Percentiles rank a stretch among this genome's conserved stretches.
Conservation (phyloP, 1,140 invertebrate genomes). For the Drosophila nigrodunni region DNA sequence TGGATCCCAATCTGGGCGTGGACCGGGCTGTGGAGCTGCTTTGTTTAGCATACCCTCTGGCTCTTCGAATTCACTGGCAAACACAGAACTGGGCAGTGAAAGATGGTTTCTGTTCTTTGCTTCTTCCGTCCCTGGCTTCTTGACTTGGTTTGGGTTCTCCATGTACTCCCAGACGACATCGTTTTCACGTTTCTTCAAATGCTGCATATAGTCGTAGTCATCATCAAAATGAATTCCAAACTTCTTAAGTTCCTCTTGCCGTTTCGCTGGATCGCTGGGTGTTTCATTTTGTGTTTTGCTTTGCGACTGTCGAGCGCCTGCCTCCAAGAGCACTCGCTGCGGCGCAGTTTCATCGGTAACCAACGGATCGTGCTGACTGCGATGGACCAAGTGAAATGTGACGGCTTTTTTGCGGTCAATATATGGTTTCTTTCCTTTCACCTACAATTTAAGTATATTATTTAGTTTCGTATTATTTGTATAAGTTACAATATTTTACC, state of each 20-base stretch:
- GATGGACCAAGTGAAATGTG: constrained; percentile 95
- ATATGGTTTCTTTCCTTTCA: constrained; percentile 92
- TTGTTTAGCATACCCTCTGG: constrained; percentile 95
- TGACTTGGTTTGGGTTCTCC: constrained; percentile 75
- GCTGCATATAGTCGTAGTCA: constrained; percentile 97
- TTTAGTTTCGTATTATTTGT: not conserved
- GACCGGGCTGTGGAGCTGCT: constrained; percentile 91
- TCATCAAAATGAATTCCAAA: constrained; percentile 98
- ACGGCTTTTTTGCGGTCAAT: constrained; percentile 96
- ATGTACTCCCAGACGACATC: constrained; percentile 83
- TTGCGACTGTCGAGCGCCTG: constrained; percentile 53
- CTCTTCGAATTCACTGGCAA: constrained; percentile 95
- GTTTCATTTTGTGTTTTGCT: constrained; percentile 44
- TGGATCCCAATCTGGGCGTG: constrained; percentile 94
- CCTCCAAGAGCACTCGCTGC: constrained; percentile 91
- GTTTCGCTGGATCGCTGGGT: constrained; percentile 85
- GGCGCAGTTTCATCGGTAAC: constrained; percentile 94
- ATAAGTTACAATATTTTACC: constrained; percentile 10
- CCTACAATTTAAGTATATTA: constrained; percentile 85
- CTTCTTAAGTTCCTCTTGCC: constrained; percentile 92
- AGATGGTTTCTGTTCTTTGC: constrained; percentile 63
- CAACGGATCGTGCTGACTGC: constrained; percentile 96
- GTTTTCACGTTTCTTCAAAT: constrained; percentile 89
- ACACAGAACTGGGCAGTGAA: constrained; percentile 92
- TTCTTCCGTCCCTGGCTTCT: constrained; percentile 51